Evolutionary conservation across 2,888 invertebrate species (phyloP), one percentile per base, ranked within the genome.

Genomic region (Chrysolina oricalcia): DNA sequence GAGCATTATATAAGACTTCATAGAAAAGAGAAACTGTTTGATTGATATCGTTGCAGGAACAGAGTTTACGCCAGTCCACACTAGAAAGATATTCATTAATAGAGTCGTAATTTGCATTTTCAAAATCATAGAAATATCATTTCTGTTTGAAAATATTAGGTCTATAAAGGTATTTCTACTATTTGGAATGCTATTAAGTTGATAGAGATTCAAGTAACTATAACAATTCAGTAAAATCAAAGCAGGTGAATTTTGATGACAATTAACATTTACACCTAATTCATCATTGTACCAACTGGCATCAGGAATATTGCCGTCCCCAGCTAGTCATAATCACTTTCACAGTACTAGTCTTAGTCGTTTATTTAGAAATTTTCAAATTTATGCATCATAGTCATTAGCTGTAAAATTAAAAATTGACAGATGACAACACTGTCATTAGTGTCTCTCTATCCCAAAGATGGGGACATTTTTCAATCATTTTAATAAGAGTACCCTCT

Each of bases 251-350:
- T 65, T 65, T 15, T 10, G 65, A 11, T 65, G 17, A 9, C 19
- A 46, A 11, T 6, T 46, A 21, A 65, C 65, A 46, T 65, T 46
- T 46, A 65, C 21, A 21, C 65, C 46, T 46, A 65, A 21, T 5
- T 65, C n/a, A 46, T 46, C 65, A 65, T 65, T 65, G 46, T 65
- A 19, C 65, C 65, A 66, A 11, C 11, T 66, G 65, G 65, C 65
- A 66, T 65, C 46, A 66, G 48, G 65, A 2, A 66, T 65, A 65
- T 46, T 65, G 11, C 43, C 43, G 46, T 46, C 48, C 46, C 65
- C n/a, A n/a, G n/a, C n/a, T n/a, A n/a, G n/a, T n/a, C n/a, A n/a
- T n/a, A n/a, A n/a, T n/a, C n/a, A n/a, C n/a, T n/a, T n/a, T n/a
- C n/a, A n/a, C n/a, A n/a, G n/a, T n/a, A n/a, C n/a, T n/a, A n/a